Evolutionary conservation across 2,113 vertebrate genomes (phyloP), one percentile per base, ranked within the genome.

Genomic region (Ceyx margarethae): DNA sequence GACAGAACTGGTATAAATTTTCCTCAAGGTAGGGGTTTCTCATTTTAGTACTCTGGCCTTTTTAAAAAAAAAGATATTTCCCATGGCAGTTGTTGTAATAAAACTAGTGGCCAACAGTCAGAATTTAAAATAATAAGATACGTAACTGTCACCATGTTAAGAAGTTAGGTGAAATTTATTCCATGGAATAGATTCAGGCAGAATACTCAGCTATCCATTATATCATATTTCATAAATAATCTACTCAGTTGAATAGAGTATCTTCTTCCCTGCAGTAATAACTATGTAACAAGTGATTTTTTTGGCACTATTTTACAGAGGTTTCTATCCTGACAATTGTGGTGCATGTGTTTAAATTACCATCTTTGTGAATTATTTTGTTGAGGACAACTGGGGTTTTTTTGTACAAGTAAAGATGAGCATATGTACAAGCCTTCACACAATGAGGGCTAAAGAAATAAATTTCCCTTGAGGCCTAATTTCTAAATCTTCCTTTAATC

Each of bases 111-210:
- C 92, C 92, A 95, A 87, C 53, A 95, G 95, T 96, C 82, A 89
- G 74, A 96, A 93, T 85, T 94, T 95, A 89, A 96, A 97, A 91
- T 93, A 93, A 97, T 87, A 85, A 96, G 90, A 96, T 97, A 96
- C 91, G 91, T 93, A 96, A 94, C 95, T 92, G 96, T 83, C 86
- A 85, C 72, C 84, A 68, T 48, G 91, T 88, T 91, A 95, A 94
- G 50, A 93, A 93, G 68, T 81, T 91, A 88, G 91, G 87, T 15
- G 73, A 97, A 84, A 92, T 95, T 96, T 94, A 81, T 92, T 82
- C 65, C 4, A 8, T 65, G 66, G 64, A 92, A 95, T 85, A 86
- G 61, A 83, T 81, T 93, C 78, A 94, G 90, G 77, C 62, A 94
- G 81, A 95, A 95, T 86, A 78, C 72, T 93, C 75, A 95, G 91